Percentiles rank a stretch among this genome's conserved stretches.
phyloP scores from a whole-genome alignment of 2,888 invertebrate genomes.

The Cantharis rufa region DNA sequence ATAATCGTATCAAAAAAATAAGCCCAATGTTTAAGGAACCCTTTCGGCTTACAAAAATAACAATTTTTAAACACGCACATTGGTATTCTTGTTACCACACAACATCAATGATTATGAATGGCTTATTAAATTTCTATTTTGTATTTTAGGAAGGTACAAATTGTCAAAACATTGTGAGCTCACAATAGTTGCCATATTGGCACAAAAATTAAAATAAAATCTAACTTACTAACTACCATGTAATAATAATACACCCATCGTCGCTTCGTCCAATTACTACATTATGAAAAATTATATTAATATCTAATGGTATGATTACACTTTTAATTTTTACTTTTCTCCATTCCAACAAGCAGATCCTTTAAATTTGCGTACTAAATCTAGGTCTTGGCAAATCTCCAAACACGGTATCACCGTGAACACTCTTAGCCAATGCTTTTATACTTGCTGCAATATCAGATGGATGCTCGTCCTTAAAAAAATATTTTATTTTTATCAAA shows the following conservation, averaged over 20 bases:
- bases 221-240: background rate
- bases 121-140: background rate
- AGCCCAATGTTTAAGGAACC: conserved; percentile 12
- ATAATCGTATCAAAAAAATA: conserved; percentile 5
- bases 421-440: conserved; percentile 88
- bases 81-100: conserved; percentile 6
- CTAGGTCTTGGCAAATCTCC: conserved; percentile 86
- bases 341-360: background rate
- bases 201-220: background rate
- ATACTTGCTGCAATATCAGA: conserved; percentile 89
- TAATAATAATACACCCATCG: background rate
- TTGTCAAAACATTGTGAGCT: background rate
- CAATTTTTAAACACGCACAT: conserved; percentile 10
- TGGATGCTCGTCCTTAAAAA: conserved; percentile 60
- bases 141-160: background rate
- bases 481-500: background rate
- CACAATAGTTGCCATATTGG: background rate
- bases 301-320: background rate
- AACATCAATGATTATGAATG: conserved; percentile 6
- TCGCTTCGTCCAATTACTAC: conserved; percentile 3
- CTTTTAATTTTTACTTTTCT: background rate
- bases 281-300: background rate
- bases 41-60: conserved; percentile 21
- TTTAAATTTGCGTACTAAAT: conserved; percentile 82
- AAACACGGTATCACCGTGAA: conserved; percentile 85